Evolutionary conservation across 2,113 vertebrate genomes (phyloP), one percentile per base, ranked within the genome.

Genomic region (Hippoglossus stenolepis): DNA sequence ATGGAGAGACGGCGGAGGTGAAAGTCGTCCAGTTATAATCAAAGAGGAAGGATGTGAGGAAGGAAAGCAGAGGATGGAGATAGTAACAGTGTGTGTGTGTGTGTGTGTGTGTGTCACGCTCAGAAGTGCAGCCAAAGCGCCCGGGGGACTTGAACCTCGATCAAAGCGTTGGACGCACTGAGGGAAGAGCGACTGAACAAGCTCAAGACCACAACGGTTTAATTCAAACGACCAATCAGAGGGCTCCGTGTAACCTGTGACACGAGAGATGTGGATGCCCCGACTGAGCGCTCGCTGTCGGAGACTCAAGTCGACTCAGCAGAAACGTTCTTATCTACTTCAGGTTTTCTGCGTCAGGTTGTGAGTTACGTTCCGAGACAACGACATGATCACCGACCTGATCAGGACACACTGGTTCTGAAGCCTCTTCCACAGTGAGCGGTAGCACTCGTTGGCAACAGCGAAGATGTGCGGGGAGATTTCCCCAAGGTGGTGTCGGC

Each of bases 361-460:
- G 40, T 4, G 35, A 43, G 40, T 13, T 13, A 0, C 5, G 8
- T 9, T 35, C 31, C 31, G 0, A 35, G 31, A 9, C 31, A 8
- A 53, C 15, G 7, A 53, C 49, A 4, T 1, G 13, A 23, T 1
- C 26, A 18, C 81, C 83, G 76, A 99, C 98, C 98, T 99, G 95
- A 99, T 99, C 70, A 99, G 97, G 86, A 99, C 94, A n/a, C 98
- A 99, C 86, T 99, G 98, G 95, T 94, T 98, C 90, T 97, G 96
- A 0, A 91, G 95, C 75, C 95, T 95, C 84, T 95, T 97, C 98
- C 98, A 99, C 64, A 99, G 95, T 14, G 97, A 96, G 80, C 96
- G 96, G 92, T 99, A 99, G 89, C 97, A 98, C 90, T 99, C 98
- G 0, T 98, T 99, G 5, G 98, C 97, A 1, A 99, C 74, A 21